These are phyloP conservation scores for Aplochiton taeniatus DNA, from an alignment of 2,797 vertebrate species.

Conservation along the genomic window DNA sequence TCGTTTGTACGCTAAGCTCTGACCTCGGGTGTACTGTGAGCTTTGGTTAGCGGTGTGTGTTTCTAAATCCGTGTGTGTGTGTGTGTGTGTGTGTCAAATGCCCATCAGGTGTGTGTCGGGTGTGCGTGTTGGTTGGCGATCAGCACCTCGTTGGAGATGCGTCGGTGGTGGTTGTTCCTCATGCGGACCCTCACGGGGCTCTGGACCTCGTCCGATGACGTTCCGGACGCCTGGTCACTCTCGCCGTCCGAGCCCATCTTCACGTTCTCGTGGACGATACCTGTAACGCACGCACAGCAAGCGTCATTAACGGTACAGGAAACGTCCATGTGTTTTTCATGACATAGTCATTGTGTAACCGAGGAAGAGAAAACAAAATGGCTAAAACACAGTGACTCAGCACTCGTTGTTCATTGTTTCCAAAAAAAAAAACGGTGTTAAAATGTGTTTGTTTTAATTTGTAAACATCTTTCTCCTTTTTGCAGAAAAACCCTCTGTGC, in stretches of 20 bases:
- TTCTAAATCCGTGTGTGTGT: background rate
- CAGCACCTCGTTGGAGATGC: constrained; percentile 80
- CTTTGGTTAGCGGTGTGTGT: background rate
- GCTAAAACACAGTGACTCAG: background rate
- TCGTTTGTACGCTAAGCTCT: too few species aligned
- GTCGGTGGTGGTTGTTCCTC: constrained; percentile 80
- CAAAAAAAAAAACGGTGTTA: too few species aligned
- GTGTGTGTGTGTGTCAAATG: constrained; percentile 1
- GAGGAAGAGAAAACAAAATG: background rate
- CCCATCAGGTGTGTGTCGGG: background rate
- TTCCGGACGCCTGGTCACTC: constrained; percentile 84
- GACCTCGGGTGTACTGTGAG: too few species aligned
- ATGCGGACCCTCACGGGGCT: constrained; percentile 82
- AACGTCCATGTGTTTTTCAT: background rate
- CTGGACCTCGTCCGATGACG: constrained; percentile 83
- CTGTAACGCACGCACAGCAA: constrained; percentile 51
- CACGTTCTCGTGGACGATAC: constrained; percentile 80
- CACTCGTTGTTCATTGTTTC: too few species aligned
- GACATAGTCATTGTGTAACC: background rate
- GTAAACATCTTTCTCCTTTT: too few species aligned
- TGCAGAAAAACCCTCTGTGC: background rate
- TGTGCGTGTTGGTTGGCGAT: background rate
- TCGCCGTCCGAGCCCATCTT: constrained; percentile 84
- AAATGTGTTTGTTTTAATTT: too few species aligned
- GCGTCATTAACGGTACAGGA: background rate